These are phyloP conservation scores for Eumerus sabulonum DNA, from an alignment of 2,888 invertebrate species.

Conservation along the genomic window DNA sequence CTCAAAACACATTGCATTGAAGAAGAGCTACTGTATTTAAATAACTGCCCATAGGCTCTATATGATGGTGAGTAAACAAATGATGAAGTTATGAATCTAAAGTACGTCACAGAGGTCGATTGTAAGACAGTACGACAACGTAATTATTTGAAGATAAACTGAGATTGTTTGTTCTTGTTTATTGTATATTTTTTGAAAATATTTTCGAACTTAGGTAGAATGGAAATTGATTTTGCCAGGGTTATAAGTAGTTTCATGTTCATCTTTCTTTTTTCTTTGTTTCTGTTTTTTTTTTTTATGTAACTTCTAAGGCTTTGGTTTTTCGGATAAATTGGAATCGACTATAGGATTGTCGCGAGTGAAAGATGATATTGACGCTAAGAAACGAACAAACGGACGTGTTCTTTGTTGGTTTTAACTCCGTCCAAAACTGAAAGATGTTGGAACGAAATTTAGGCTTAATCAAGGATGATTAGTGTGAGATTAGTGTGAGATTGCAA, in stretches of 20 bases:
- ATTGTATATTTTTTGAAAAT: too few relatives aligned
- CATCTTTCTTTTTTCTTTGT: too few relatives aligned
- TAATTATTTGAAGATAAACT: constrained; percentile 62
- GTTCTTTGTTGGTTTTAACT: not conserved
- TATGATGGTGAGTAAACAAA: not conserved
- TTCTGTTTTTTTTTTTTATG: too few relatives aligned
- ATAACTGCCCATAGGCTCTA: constrained; percentile 16
- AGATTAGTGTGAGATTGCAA: too few relatives aligned
- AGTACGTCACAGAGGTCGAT: not conserved
- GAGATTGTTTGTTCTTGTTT: constrained; percentile 44
- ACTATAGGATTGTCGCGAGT: not conserved
- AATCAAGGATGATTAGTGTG: too few relatives aligned
- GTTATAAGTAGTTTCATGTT: too few relatives aligned
- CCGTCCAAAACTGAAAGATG: too few relatives aligned
- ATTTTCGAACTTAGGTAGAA: not conserved
- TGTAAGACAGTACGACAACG: constrained; percentile 22
- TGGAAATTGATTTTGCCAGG: too few relatives aligned
- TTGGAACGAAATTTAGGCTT: too few relatives aligned
- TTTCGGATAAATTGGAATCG: not conserved
- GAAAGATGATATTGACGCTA: not conserved
- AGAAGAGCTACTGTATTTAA: not conserved
- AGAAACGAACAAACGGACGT: not conserved
- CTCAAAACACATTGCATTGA: constrained; percentile 9
- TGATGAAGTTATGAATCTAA: too few relatives aligned
- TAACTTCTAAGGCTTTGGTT: not conserved